These are phyloP conservation scores for Strigops habroptila DNA, from an alignment of 2,113 vertebrate species.

Conservation along the genomic window DNA sequence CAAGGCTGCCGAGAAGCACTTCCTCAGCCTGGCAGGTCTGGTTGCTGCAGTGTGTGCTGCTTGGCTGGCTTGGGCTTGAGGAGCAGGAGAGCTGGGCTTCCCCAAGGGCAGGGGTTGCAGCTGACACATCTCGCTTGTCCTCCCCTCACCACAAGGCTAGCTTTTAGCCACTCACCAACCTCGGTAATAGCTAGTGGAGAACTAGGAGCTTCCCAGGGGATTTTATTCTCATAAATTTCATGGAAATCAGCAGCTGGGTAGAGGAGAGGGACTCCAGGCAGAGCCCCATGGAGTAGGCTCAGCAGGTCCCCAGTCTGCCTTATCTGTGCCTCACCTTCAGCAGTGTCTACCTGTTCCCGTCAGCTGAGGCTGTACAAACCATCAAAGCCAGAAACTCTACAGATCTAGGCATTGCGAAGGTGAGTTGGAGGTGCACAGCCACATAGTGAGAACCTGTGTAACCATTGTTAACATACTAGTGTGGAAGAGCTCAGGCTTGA, in stretches of 20 bases:
- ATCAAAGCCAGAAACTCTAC: neutral
- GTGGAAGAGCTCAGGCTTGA: neutral
- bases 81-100: neutral
- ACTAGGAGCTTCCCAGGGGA: neutral
- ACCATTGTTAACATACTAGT: too few relatives aligned
- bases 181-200: neutral
- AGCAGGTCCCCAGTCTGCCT: neutral
- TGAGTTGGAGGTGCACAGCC: neutral
- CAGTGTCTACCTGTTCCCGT: neutral
- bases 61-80: neutral
- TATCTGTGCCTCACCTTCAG: neutral
- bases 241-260: neutral
- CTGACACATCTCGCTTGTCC: rapidly evolving
- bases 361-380: neutral
- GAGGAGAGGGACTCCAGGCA: neutral
- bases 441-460: neutral
- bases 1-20: rapidly evolving
- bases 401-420: neutral
- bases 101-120: neutral
- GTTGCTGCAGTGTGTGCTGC: neutral
- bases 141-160: neutral
- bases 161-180: neutral
- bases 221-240: neutral
- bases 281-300: rapidly evolving
- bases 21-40: neutral